Evolutionary conservation across 2,888 invertebrate genomes (phyloP).

Genomic region (Aphelenchoides bicaudatus): DNA sequence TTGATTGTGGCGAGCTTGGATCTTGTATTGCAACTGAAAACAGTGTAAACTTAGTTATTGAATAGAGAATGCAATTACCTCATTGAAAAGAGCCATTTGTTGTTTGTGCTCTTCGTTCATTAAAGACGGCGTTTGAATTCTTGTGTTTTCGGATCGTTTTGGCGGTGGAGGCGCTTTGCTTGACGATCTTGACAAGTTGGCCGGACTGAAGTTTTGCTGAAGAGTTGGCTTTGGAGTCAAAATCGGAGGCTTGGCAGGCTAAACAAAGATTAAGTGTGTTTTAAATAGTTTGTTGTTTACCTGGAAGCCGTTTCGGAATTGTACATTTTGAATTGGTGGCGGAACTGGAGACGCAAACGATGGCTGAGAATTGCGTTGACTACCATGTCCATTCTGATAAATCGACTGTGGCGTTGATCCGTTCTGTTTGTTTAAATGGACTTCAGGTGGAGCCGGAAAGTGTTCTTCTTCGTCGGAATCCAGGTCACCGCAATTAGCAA

Average conservation of each 20-base stretch:
- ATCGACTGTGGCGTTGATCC: no score
- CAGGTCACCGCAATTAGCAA: background rate
- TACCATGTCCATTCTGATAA: no score
- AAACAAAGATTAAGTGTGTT: background rate
- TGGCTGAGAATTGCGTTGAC: no score
- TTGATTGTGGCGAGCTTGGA: slow-evolving; percentile 25
- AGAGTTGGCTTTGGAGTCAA: slow-evolving; percentile 12
- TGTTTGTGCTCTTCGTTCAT: slow-evolving; percentile 10
- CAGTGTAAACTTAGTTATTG: no score
- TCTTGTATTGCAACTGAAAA: slow-evolving; percentile 27
- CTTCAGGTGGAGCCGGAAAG: slow-evolving; percentile 55
- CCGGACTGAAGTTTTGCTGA: slow-evolving; percentile 11
- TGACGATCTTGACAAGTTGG: background rate
- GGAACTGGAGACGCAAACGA: no score
- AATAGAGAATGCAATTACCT: no score
- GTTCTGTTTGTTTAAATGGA: slow-evolving; percentile 9
- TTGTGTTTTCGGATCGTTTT: slow-evolving; percentile 49
- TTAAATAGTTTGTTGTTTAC: background rate
- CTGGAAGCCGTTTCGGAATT: slow-evolving; percentile 14
- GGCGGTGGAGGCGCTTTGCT: slow-evolving; percentile 54
- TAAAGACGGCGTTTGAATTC: slow-evolving; percentile 31
- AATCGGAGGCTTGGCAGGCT: background rate
- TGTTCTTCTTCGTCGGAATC: slow-evolving; percentile 59
- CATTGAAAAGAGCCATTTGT: slow-evolving; percentile 32
- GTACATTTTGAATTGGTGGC: no score